Evolutionary conservation across 1,140 invertebrate species (phyloP), one percentile per base, ranked within the genome.

Genomic region (Odontomachus brunneus): DNA sequence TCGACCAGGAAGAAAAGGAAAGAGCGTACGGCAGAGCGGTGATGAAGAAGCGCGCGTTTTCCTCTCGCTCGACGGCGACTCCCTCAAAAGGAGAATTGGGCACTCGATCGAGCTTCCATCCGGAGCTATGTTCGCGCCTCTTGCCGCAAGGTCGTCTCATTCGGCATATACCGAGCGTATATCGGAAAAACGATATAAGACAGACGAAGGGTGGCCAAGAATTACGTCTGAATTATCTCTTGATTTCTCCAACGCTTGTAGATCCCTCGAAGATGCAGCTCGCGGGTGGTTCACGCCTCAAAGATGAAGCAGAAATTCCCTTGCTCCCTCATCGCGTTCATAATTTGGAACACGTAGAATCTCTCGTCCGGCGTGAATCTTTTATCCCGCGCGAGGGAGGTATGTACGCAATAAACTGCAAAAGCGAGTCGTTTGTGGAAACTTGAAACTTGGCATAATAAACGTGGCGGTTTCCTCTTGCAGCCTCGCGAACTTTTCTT

Each of bases 1-100:
- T 67, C 22, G 78, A 24, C 33, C 60, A 1, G 51, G 83, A 84
- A 85, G 89, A 89, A 86, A 67, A 87, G 44, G 63, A 81, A 80
- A 84, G 88, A 87, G 84, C 66, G 85, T 74, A 63, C 57, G 83
- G 69, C 67, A 66, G n/a, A n/a, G 24, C 62, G 82, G 80, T 60
- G 76, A 60, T 89, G 82, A 86, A 91, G 86, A 44, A 44, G 38
- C 38, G 38, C 38, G 38, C 9, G 38, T 44, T 44, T 7, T 11
- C 9, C 9, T 44, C 87, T 78, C 86, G 85, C 90, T 91, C 90
- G 90, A 89, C 88, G 87, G 85, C 87, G 87, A 88, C 86, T 88
- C 75, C 84, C 88, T 90, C 84, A 84, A 89, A 89, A 91, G 84
- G 71, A 86, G 89, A 88, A 86, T 88, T 84, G 81, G 38, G 66